Evolutionary conservation across 1,140 invertebrate genomes (phyloP).

Genomic region (Monomorium pharaonis): DNA sequence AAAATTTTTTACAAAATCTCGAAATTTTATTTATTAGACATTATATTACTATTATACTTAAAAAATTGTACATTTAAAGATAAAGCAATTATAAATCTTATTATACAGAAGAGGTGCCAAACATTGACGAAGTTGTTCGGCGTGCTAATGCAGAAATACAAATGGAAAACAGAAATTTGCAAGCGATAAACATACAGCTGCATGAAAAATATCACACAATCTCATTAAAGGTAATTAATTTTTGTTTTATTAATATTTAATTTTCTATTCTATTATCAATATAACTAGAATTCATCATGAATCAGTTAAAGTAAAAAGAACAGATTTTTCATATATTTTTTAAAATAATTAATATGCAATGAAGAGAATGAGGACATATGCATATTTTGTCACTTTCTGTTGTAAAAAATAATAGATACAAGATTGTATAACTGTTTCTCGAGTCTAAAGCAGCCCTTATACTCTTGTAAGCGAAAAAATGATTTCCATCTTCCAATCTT

Average conservation of each 20-base stretch:
- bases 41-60: background rate
- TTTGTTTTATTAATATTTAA: conserved; percentile 8
- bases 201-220: conserved; percentile 97
- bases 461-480: too few species aligned
- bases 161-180: conserved; percentile 95
- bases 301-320: background rate
- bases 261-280: conserved; percentile 8
- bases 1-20: background rate
- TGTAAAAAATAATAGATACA: too few species aligned
- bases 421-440: too few species aligned
- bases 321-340: background rate
- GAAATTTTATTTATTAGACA: background rate
- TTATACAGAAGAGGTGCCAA: conserved; percentile 87
- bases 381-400: too few species aligned
- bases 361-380: too few species aligned
- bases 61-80: background rate
- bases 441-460: too few species aligned
- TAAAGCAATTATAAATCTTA: conserved; percentile 4
- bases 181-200: conserved; percentile 96
- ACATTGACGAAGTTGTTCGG: conserved; percentile 92
- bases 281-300: background rate
- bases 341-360: too few species aligned
- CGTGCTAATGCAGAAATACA: conserved; percentile 95
- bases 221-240: conserved; percentile 90
- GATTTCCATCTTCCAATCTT: too few species aligned